Percentiles rank a stretch among this genome's conserved stretches.
Evolutionary conservation across 2,113 vertebrate species (phyloP).

Genomic region (Mobula birostris): DNA sequence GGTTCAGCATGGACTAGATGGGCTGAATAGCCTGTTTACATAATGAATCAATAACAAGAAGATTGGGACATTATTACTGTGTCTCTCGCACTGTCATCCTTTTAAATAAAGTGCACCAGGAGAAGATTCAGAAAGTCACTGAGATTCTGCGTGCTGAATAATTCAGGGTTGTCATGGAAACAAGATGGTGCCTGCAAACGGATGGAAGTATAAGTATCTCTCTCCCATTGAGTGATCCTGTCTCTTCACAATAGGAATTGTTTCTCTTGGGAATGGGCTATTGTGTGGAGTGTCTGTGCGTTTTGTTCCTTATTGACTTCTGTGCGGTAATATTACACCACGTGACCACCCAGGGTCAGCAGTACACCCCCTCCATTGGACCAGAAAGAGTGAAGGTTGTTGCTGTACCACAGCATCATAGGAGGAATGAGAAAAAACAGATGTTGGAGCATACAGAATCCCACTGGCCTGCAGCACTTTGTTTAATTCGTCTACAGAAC

Average conservation of each 20-base stretch:
- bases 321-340: neutral
- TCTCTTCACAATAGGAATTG: neutral
- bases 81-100: no score
- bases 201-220: neutral
- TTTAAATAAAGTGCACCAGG: neutral
- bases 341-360: neutral
- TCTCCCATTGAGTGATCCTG: neutral
- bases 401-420: neutral
- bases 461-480: no score
- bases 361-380: neutral
- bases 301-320: neutral
- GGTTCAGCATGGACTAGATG: no score
- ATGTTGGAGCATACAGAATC: no score
- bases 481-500: no score
- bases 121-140: neutral
- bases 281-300: neutral
- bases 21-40: no score
- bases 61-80: no score
- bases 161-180: slow-evolving; percentile 4
- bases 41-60: no score
- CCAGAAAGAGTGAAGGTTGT: neutral
- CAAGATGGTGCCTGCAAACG: neutral
- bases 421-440: no score
- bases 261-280: neutral
- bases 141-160: neutral